Evolutionary conservation across 2,888 invertebrate species (phyloP).

Genomic region (Endomychus coccineus): DNA sequence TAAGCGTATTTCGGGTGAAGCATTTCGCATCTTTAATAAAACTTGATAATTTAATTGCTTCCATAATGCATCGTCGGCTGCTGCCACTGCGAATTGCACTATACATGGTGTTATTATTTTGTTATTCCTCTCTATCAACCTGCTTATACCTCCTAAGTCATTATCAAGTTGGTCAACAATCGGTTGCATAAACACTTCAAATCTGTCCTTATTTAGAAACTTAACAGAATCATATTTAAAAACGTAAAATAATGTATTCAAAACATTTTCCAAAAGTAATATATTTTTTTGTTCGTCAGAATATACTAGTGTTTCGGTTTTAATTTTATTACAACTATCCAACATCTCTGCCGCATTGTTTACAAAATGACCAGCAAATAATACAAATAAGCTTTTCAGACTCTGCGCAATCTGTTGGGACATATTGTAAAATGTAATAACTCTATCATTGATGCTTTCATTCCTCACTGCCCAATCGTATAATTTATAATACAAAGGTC

Average conservation of each 20-base stretch:
- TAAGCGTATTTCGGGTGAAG: conserved; percentile 65
- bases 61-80: conserved; percentile 81
- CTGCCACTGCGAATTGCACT: conserved; percentile 73
- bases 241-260: conserved; percentile 67
- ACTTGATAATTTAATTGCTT: conserved; percentile 87
- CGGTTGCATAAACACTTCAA: conserved; percentile 77
- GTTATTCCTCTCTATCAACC: conserved; percentile 52
- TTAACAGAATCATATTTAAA: conserved; percentile 78
- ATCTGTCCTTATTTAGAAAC: conserved; percentile 77
- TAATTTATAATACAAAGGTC: conserved; percentile 79
- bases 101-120: conserved; percentile 69
- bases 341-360: conserved; percentile 72
- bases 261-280: conserved; percentile 60
- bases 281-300: conserved; percentile 50
- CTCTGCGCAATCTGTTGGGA: conserved; percentile 71
- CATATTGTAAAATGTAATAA: conserved; percentile 77
- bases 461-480: conserved; percentile 78
- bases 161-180: conserved; percentile 86
- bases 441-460: conserved; percentile 55
- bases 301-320: conserved; percentile 49
- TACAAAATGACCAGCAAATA: conserved; percentile 83
- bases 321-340: conserved; percentile 58
- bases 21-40: conserved; percentile 76
- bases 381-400: conserved; percentile 77
- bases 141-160: conserved; percentile 54